Conservation (phyloP, 92 coral and sea anemone genomes). For the Porites divaricata region DNA sequence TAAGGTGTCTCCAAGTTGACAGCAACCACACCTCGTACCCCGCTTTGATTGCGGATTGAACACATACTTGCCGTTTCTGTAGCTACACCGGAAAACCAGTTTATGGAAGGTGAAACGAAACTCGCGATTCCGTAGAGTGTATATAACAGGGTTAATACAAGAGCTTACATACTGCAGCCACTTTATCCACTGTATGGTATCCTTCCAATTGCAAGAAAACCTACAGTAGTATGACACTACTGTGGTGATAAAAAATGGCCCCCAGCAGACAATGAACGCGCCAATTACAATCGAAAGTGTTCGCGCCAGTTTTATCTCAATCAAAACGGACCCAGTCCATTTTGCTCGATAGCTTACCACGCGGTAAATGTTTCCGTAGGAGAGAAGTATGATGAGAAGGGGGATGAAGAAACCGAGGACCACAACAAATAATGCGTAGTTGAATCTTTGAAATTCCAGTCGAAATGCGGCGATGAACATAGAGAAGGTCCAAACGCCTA, state of each 20-base stretch:
- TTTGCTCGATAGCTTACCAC: constrained; percentile 84
- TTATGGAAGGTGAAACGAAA: constrained; percentile 83
- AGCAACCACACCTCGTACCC: constrained; percentile 46
- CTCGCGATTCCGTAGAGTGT: constrained; percentile 85
- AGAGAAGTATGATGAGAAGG: constrained; percentile 57
- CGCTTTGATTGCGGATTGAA: constrained; percentile 40
- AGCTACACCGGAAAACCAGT: constrained; percentile 73
- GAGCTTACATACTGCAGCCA: constrained; percentile 83
- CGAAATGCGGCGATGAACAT: constrained; percentile 66
- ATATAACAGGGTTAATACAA: constrained; percentile 80
- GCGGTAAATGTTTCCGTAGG: constrained; percentile 78
- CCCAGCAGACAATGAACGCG: constrained; percentile 91
- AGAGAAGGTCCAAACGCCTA: constrained; percentile 76
- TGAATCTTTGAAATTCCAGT: constrained; percentile 18
- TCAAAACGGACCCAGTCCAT: constrained; percentile 90
- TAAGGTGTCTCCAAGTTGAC: constrained; percentile 59
- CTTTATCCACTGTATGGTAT: constrained; percentile 55
- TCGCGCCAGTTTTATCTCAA: constrained; percentile 85
- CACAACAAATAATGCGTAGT: constrained; percentile 71
- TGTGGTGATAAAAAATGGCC: constrained; percentile 76
- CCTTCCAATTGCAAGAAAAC: constrained; percentile 19
- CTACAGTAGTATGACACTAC: constrained; percentile 66
- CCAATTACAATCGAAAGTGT: constrained; percentile 89
- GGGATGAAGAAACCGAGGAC: constrained; percentile 78
- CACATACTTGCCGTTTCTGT: constrained; percentile 76